These are phyloP conservation scores for Ceratina calcarata DNA, from an alignment of 1,140 invertebrate genomes.

Conservation along the genomic window DNA sequence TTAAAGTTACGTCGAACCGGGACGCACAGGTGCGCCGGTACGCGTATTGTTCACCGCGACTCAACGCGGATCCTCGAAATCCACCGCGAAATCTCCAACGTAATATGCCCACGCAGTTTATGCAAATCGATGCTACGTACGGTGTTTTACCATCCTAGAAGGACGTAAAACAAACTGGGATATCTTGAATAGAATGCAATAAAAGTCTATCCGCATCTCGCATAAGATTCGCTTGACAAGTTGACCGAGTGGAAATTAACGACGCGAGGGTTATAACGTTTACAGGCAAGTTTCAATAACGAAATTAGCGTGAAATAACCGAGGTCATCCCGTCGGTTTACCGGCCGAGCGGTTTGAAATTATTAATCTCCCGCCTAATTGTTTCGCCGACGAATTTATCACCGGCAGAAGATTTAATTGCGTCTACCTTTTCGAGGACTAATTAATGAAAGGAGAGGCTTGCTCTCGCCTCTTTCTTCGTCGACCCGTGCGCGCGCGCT, in stretches of 20 bases:
- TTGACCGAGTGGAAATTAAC: no score
- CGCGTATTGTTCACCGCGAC: slow-evolving; percentile 51
- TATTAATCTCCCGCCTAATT: slow-evolving; percentile 47
- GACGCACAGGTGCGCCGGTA: slow-evolving; percentile 47
- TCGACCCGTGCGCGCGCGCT: background rate
- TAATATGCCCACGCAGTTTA: slow-evolving; percentile 50
- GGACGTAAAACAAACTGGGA: slow-evolving; percentile 17
- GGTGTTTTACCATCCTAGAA: slow-evolving; percentile 6
- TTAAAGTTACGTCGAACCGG: slow-evolving; percentile 63
- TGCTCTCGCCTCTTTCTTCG: background rate
- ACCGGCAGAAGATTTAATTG: slow-evolving; percentile 44
- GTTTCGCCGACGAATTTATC: slow-evolving; percentile 46
- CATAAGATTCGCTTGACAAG: no score
- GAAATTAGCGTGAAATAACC: slow-evolving; percentile 16
- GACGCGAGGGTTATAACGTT: no score
- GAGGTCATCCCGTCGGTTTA: slow-evolving; percentile 6
- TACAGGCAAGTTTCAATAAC: background rate
- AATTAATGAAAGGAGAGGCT: slow-evolving; percentile 46
- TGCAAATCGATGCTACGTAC: slow-evolving; percentile 53
- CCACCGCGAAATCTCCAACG: slow-evolving; percentile 11
- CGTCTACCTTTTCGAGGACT: slow-evolving; percentile 15
- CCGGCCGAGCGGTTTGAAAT: slow-evolving; percentile 23
- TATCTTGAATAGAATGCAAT: background rate
- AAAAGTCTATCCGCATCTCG: no score
- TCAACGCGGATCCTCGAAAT: slow-evolving; percentile 2